Evolutionary conservation across 1,140 invertebrate genomes (phyloP), one percentile per base, ranked within the genome.

Genomic region (Panulirus ornatus): DNA sequence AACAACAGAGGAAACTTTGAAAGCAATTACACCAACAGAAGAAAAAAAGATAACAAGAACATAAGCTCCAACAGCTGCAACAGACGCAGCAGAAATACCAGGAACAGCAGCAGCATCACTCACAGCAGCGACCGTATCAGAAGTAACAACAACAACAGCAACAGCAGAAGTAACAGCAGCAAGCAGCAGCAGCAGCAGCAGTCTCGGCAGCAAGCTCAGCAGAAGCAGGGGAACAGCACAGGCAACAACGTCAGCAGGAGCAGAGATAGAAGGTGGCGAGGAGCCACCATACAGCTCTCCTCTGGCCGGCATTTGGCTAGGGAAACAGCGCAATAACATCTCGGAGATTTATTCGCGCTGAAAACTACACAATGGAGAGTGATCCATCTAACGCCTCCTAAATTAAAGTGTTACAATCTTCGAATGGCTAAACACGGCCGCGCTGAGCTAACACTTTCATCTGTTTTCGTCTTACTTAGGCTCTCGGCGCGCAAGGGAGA

Each of bases 321-420:
- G 51, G 87, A 71, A 47, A 88, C 78, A 88, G 66, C 27, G 79
- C 79, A 89, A 89, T 82, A 89, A 83, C 79, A 89, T 79, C 42
- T 58, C 54, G 76, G 78, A 89, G 87, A 89, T 89, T 83, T 83
- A 89, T 89, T 82, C 87, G 71, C 47, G 76, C 47, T 54, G 66
- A 89, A 89, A 89, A 89, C 87, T 89, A 89, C 87, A 83, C 87
- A 89, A 83, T 75, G 44, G 87, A 89, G 87, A 89, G 87, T 89
- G 87, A 89, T 89, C 87, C 87, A 89, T 89, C 87, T 89, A 82
- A 40, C 76, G 30, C 87, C 87, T 83, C 63, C 79, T 89, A 89
- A 89, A 89, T 89, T 83, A 89, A 83, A 71, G 54, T 79, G 71
- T 71, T 81, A 88, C 75, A 88, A 76, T 88, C 86, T 88, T 88